Evolutionary conservation across 2,113 vertebrate species (phyloP).

Genomic region (Progne subis): DNA sequence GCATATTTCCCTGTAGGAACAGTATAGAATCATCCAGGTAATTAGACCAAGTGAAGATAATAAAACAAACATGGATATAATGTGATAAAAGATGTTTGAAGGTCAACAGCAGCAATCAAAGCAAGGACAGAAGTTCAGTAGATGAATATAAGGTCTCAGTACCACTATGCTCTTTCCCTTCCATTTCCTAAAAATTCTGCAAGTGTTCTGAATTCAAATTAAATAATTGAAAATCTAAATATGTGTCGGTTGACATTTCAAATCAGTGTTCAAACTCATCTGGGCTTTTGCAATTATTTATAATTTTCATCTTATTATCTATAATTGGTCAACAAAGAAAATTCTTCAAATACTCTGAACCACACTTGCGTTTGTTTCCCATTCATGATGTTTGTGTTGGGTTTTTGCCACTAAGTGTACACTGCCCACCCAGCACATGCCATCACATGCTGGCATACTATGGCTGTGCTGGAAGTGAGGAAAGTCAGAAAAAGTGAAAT

Average conservation of each 20-base stretch:
- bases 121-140: constrained; percentile 22
- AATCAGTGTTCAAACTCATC: not conserved
- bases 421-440: not conserved
- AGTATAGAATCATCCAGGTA: constrained; percentile 71
- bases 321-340: not conserved
- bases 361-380: not conserved
- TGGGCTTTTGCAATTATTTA: not conserved
- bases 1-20: constrained; percentile 69
- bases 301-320: not conserved
- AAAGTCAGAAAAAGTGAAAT: not conserved
- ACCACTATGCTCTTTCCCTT: not conserved
- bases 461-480: not conserved
- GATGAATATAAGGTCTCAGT: not conserved
- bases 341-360: not conserved
- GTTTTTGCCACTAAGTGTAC: not conserved
- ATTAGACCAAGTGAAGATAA: constrained; percentile 70
- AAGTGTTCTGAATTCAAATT: constrained; percentile 8
- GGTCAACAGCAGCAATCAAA: constrained; percentile 54
- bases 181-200: not conserved
- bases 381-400: not conserved
- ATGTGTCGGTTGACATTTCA: not conserved
- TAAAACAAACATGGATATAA: constrained; percentile 69
- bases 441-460: not conserved
- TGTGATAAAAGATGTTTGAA: constrained; percentile 63
- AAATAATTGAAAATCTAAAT: not conserved